These are phyloP conservation scores for Hoplostethus mediterraneus DNA, from an alignment of 2,797 vertebrate species.

Conservation along the genomic window DNA sequence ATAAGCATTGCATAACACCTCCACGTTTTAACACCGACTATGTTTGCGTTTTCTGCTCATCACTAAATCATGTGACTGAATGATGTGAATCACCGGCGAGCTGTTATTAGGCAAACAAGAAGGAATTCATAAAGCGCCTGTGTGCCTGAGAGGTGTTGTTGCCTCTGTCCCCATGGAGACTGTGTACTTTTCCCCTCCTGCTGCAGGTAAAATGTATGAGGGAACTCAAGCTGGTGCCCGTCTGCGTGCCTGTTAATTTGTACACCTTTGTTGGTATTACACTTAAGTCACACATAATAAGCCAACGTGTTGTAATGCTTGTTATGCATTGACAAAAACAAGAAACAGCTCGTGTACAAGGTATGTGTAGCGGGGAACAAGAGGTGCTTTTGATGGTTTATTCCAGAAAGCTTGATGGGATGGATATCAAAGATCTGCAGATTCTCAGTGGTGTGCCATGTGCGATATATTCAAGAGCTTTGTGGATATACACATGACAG, in stretches of 20 bases:
- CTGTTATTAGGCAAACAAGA: neutral
- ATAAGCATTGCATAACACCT: neutral
- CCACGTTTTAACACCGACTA: neutral
- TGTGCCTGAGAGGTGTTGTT: conserved; percentile 13
- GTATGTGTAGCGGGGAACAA: neutral
- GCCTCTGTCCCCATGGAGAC: conserved; percentile 23
- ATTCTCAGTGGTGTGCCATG: too few species aligned
- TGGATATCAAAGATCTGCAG: too few species aligned
- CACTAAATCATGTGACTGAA: neutral
- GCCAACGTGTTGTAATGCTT: conserved; percentile 1
- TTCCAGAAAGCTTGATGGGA: too few species aligned
- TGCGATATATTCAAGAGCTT: too few species aligned
- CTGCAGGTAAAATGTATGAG: conserved; percentile 22
- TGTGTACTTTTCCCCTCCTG: conserved; percentile 3
- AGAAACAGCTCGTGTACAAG: neutral
- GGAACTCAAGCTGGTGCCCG: conserved; percentile 47
- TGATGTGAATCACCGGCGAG: neutral
- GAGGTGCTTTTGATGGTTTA: too few species aligned
- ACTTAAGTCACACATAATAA: conserved; percentile 30
- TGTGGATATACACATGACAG: neutral
- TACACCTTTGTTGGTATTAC: conserved; percentile 21
- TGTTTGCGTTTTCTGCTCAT: neutral
- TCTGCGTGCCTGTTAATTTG: conserved; percentile 20
- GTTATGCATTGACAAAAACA: conserved; percentile 18
- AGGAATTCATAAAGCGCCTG: neutral